Evolutionary conservation across 2,797 vertebrate genomes (phyloP).

Genomic region (Pitangus sulphuratus): DNA sequence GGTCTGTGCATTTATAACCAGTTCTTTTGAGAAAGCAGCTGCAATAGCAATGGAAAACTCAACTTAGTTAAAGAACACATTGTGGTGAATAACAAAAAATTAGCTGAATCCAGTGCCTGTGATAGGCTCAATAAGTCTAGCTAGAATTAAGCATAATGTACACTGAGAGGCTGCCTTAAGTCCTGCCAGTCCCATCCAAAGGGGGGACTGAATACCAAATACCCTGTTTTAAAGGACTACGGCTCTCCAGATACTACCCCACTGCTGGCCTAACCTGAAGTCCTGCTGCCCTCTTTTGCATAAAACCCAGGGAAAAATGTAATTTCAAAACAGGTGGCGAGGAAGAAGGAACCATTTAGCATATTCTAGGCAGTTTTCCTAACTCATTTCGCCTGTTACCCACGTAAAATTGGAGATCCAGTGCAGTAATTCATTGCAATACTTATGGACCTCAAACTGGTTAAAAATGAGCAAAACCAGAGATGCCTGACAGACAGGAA

Average conservation of each 20-base stretch:
- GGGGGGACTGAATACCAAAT: background rate
- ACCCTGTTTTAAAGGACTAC: background rate
- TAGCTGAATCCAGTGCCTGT: background rate
- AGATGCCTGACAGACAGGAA: slow-evolving; percentile 10
- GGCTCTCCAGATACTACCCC: background rate
- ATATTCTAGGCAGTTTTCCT: background rate
- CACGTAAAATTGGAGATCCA: background rate
- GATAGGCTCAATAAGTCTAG: background rate
- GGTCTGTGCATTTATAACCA: background rate
- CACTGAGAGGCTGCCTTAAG: background rate
- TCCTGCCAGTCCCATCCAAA: background rate
- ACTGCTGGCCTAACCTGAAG: background rate
- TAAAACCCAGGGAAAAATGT: background rate
- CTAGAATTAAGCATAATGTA: background rate
- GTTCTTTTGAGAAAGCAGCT: slow-evolving; percentile 48
- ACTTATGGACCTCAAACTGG: background rate
- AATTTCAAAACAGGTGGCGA: background rate
- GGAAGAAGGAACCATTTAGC: background rate
- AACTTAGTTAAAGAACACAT: slow-evolving; percentile 1
- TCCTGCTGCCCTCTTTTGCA: background rate
- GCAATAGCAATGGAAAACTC: slow-evolving; percentile 16
- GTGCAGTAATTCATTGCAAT: background rate
- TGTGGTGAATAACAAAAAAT: slow-evolving; percentile 39
- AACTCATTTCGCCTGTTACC: background rate
- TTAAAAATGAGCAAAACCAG: slow-evolving; percentile 5